A percentile compares a stretch with the other conserved stretches of the same genome.
Conservation (phyloP, 2,888 invertebrate species). For the Protodeltote pygarga region DNA sequence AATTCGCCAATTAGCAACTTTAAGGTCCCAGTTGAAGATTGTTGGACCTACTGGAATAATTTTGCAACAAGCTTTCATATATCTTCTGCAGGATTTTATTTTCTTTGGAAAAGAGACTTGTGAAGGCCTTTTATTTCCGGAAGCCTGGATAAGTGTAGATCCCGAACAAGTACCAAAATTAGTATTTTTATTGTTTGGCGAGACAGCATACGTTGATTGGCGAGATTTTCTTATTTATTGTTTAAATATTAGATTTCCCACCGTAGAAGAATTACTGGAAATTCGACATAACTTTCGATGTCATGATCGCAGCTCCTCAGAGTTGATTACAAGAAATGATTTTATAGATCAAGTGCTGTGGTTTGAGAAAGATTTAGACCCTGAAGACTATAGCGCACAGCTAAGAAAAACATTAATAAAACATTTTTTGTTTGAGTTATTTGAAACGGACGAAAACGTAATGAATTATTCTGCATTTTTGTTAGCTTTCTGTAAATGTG, state of each 20-base stretch:
- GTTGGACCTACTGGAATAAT: slow-evolving; percentile 75
- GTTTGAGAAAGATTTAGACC: slow-evolving; percentile 74
- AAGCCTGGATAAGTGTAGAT: slow-evolving; percentile 75
- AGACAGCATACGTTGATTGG: slow-evolving; percentile 88
- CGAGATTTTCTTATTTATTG: slow-evolving; percentile 89
- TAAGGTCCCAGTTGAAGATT: slow-evolving; percentile 73
- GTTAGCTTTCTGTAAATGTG: slow-evolving; percentile 88
- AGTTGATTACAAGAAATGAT: slow-evolving; percentile 68
- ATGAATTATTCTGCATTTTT: slow-evolving; percentile 89
- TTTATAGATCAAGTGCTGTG: slow-evolving; percentile 69
- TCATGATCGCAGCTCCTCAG: slow-evolving; percentile 74
- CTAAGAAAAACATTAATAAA: slow-evolving; percentile 78
- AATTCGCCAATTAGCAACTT: slow-evolving; percentile 69
- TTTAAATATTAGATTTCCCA: slow-evolving; percentile 85
- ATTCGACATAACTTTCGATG: slow-evolving; percentile 79
- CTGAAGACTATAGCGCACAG: slow-evolving; percentile 54
- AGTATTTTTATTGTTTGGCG: slow-evolving; percentile 82
- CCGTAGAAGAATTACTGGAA: slow-evolving; percentile 82
- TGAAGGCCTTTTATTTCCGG: slow-evolving; percentile 67
- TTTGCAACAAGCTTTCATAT: slow-evolving; percentile 81
- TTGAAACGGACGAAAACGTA: slow-evolving; percentile 72
- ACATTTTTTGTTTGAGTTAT: slow-evolving; percentile 87
- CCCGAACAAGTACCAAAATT: slow-evolving; percentile 77
- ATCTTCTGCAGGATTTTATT: slow-evolving; percentile 83
- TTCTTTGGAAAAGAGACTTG: slow-evolving; percentile 79